Evolutionary conservation across 2,888 invertebrate species (phyloP).

Genomic region (Antitype chi): DNA sequence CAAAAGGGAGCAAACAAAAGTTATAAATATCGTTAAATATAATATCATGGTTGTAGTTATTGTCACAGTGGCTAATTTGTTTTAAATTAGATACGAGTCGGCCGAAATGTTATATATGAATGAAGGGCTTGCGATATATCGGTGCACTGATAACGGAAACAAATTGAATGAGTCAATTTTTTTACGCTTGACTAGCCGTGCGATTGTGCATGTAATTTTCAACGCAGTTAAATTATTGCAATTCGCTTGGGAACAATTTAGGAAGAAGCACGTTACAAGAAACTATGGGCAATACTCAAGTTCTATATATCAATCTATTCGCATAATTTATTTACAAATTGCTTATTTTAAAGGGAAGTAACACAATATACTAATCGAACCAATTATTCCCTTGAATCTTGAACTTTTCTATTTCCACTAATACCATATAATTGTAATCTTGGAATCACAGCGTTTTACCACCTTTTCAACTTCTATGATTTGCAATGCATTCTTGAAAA

Average conservation of each 20-base stretch:
- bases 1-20: conserved; percentile 39
- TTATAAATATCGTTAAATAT: conserved; percentile 29
- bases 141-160: conserved; percentile 36
- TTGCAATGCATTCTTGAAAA: not conserved
- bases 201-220: conserved; percentile 6
- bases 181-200: conserved; percentile 10
- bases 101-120: conserved; percentile 42
- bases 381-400: not conserved
- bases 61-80: conserved; percentile 18
- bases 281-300: not conserved
- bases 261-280: not conserved
- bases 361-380: not conserved
- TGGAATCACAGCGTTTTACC: not conserved
- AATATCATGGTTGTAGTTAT: conserved; percentile 44
- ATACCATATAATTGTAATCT: not conserved
- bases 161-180: conserved; percentile 8
- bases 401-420: not conserved
- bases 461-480: not conserved
- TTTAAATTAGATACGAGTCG: conserved; percentile 25
- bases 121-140: not conserved
- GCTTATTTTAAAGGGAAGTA: not conserved
- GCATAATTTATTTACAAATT: not conserved
- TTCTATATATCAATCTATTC: not conserved
- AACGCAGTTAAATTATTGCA: not conserved
- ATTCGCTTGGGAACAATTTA: not conserved